phyloP scores from a whole-genome alignment of 2,888 invertebrate genomes.

The Idaea aversata region DNA sequence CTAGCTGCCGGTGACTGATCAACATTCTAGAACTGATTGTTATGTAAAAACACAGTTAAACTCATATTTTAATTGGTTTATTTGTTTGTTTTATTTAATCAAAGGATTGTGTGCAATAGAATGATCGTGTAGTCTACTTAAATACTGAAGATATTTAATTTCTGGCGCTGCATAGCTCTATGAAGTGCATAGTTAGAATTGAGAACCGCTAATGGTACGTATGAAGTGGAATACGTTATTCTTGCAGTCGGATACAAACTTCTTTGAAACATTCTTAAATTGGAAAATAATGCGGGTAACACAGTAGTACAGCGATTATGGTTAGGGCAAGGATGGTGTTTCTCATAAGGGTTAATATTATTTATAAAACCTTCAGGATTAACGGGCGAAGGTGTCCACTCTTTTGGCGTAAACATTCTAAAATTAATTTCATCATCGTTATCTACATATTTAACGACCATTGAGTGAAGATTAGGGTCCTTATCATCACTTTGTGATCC shows the following conservation, averaged over 20 bases:
- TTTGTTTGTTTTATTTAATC: neutral
- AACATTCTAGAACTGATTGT: constrained; percentile 33
- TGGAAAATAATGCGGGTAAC: neutral
- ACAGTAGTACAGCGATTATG: neutral
- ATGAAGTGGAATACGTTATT: neutral
- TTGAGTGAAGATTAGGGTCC: neutral
- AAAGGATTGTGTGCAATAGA: neutral
- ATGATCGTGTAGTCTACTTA: neutral
- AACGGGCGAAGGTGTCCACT: neutral
- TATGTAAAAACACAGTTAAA: neutral
- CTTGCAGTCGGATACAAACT: neutral
- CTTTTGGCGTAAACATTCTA: neutral
- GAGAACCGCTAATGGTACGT: neutral
- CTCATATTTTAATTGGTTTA: neutral
- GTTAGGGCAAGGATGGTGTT: neutral
- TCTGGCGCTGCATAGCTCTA: neutral
- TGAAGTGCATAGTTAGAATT: neutral
- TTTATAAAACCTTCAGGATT: neutral
- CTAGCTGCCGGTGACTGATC: constrained; percentile 63
- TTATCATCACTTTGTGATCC: neutral
- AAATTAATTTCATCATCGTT: neutral
- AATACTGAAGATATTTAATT: neutral
- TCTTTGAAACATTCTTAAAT: neutral
- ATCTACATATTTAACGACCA: neutral
- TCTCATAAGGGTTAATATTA: neutral